Evolutionary conservation across 2,888 invertebrate species (phyloP), one percentile per base, ranked within the genome.

Genomic region (Aethes cnicana): DNA sequence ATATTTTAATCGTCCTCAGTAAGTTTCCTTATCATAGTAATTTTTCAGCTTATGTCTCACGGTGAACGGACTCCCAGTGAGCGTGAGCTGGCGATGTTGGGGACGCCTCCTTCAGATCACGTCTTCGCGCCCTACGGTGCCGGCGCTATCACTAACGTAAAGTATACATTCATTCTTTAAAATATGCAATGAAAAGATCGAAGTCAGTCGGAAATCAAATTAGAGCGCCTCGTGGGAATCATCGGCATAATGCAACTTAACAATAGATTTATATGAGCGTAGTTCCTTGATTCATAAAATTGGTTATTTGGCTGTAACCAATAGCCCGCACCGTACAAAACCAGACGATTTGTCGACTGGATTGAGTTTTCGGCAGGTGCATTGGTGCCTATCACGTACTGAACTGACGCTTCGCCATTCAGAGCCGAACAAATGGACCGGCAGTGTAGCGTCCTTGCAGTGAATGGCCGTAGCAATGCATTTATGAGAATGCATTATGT

Each of bases 21-120:
- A n/a, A n/a, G n/a, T n/a, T n/a, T n/a, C n/a, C n/a, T n/a, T n/a
- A n/a, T n/a, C n/a, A n/a, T n/a, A n/a, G n/a, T n/a, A n/a, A 54
- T 33, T 55, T 59, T 70, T 3, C 71, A 94, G 92, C 66, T 94
- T 17, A 94, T 92, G 86, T 91, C 94, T 4, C 94, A 95, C 73
- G 95, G 95, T 0, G 94, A 94, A 67, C 89, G 95, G 41, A 92
- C 94, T 36, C 94, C 94, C 1, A 91, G 91, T 56, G 82, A 88
- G 57, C 80, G 68, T n/a, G 88, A 88, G 56, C 58, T 87, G 26
- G 87, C 90, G 9, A 88, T 91, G 69, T 92, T 92, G 62, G 93
- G 93, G 2, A 91, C 90, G 21, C 91, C 93, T 62, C 91, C 92
- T 2, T 84, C 93, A 30, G 81, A 90, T 33, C 85, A 92, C 61